Base-by-base conservation (phyloP, 2,888 invertebrate genomes). In the Tiliacea aurago region DNA sequence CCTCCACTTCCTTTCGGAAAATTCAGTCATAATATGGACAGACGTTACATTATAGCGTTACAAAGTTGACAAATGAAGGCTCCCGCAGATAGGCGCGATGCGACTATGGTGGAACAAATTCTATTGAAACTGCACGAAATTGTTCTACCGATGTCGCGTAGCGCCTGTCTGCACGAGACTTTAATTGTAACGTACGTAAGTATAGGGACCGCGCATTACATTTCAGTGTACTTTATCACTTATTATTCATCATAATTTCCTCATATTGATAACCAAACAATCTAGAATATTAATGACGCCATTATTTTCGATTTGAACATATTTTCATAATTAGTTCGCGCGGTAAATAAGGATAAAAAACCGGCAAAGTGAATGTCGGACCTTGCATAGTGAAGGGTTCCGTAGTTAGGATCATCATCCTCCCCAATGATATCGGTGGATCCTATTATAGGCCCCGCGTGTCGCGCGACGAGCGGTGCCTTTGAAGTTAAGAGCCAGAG, bases 181-280 rank as follows among this genome's bases (percentile, higher is more conserved):
- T 3, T 28, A 28, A 2, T 41, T 69, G 11, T 51, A 78, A 28
- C 15, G 37, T 41, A 20, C 15, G 20, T 56, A 58, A 10, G 55
- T 55, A 55, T 20, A 18, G 7, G 33, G 56, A 13, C 23, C 18
- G 41, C n/a, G 2, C 10, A 51, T 23, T 53, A 51, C 45, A 41
- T 11, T 47, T 28, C 28, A 28, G 28, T 28, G 28, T 28, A 28
- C 28, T 28, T 0, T 23, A 7, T n/a, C 33, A 49, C 45, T 56
- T 59, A 73, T 56, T 74, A 49, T 73, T 55, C 41, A 73, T 62
- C 6, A 45, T 13, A 67, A 51, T 78, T 78, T 78, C 78, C 81
- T 81, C 70, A 23, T 76, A 37, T 28, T 69, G 78, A 81, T 78
- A 78, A 81, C 61, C 55, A n/a, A 45, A 58, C 43, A 51, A 45